Evolutionary conservation across 2,797 vertebrate genomes (phyloP).

Genomic region (Schizothorax lantsangensis): DNA sequence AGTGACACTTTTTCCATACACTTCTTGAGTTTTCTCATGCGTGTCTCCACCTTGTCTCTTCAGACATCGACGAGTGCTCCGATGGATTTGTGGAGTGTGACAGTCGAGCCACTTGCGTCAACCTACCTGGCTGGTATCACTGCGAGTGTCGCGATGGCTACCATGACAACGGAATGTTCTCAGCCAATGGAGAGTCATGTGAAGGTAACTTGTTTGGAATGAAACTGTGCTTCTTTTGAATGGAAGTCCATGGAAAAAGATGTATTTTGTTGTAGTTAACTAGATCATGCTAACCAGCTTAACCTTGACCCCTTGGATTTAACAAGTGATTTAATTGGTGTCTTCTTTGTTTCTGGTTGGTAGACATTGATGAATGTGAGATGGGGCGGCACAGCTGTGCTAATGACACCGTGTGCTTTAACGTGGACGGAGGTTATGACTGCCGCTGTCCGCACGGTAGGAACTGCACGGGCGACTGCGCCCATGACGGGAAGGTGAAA

Average conservation of each 20-base stretch:
- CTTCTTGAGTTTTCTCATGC: slow-evolving; percentile 12
- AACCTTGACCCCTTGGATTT: neutral
- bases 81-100: slow-evolving; percentile 97
- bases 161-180: slow-evolving; percentile 98
- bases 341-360: slow-evolving; percentile 51
- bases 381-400: slow-evolving; percentile 85
- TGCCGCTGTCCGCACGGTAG: slow-evolving; percentile 88
- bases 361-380: slow-evolving; percentile 87
- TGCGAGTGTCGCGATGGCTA: slow-evolving; percentile 98
- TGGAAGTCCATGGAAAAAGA: neutral
- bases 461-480: slow-evolving; percentile 87
- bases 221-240: slow-evolving; percentile 45
- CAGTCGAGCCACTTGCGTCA: slow-evolving; percentile 95
- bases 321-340: neutral
- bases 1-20: neutral
- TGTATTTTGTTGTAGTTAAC: neutral
- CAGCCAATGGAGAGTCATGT: slow-evolving; percentile 93
- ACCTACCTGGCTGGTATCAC: slow-evolving; percentile 99
- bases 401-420: slow-evolving; percentile 88
- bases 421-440: slow-evolving; percentile 87
- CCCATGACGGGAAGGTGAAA: slow-evolving; percentile 82
- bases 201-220: slow-evolving; percentile 80
- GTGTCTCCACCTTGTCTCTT: slow-evolving; percentile 19
- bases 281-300: neutral
- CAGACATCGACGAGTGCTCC: slow-evolving; percentile 97